These are phyloP conservation scores for Diachasmimorpha longicaudata DNA, from an alignment of 1,140 invertebrate genomes.

Conservation along the genomic window DNA sequence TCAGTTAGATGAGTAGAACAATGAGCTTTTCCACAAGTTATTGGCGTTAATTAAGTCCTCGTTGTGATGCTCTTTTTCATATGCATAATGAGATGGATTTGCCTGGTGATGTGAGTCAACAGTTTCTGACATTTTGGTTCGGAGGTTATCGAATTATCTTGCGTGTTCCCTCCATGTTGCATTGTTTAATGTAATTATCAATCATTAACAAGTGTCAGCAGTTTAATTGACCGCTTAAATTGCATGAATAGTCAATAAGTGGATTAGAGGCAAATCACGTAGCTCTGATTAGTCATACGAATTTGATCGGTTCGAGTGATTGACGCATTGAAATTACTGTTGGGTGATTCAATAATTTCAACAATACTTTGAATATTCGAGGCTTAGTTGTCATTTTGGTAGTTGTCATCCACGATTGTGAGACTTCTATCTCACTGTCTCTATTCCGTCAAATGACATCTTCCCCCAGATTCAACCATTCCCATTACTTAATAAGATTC, in stretches of 20 bases:
- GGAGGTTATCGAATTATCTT: neutral
- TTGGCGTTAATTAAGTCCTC: neutral
- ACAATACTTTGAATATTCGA: too few relatives aligned
- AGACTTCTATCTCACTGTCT: neutral
- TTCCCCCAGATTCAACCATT: slow-evolving; percentile 2
- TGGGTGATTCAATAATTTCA: neutral
- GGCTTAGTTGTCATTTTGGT: neutral
- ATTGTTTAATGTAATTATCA: slow-evolving; percentile 7
- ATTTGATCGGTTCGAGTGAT: neutral
- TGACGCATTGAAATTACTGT: neutral
- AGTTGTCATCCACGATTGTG: neutral
- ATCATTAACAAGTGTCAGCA: neutral
- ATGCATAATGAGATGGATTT: neutral
- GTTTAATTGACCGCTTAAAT: slow-evolving; percentile 10
- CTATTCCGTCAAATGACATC: slow-evolving; percentile 5
- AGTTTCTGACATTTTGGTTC: neutral
- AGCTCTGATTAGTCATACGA: neutral
- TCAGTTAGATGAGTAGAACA: neutral
- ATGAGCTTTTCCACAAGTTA: neutral
- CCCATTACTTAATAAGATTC: slow-evolving; percentile 30
- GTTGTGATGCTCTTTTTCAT: slow-evolving; percentile 10
- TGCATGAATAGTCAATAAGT: neutral
- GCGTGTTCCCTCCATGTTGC: neutral
- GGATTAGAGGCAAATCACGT: slow-evolving; percentile 3
- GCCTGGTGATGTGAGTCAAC: neutral